Evolutionary conservation across 1,140 invertebrate genomes (phyloP), one percentile per base, ranked within the genome.

Genomic region (Littorina saxatilis): DNA sequence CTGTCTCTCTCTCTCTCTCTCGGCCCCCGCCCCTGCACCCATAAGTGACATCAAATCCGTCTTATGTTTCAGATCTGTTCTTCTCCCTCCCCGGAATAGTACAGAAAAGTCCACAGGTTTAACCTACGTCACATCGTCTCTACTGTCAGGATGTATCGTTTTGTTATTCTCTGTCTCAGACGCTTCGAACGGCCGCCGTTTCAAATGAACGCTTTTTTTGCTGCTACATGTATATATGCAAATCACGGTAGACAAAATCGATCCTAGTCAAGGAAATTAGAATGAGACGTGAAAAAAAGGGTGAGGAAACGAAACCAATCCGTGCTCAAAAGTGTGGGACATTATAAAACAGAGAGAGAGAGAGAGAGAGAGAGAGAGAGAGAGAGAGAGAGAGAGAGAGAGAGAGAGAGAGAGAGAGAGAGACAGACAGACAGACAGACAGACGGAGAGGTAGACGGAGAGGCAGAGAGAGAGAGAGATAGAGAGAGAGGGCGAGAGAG

Each of bases 1-100:
- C 75, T 77, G 13, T 58, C 58, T 79, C 29, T 66, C 77, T 79
- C 29, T 79, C 77, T 79, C 29, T 79, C 77, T 79, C 63, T 79
- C 77, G 61, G 29, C 66, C 29, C 40, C 77, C 66, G 55, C 32
- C 35, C 32, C 23, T 77, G 15, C n/a, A n/a, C n/a, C n/a, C n/a
- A n/a, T n/a, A n/a, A n/a, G n/a, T n/a, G n/a, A n/a, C n/a, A n/a
- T n/a, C n/a, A n/a, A n/a, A n/a, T n/a, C n/a, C n/a, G n/a, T n/a
- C n/a, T n/a, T n/a, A n/a, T n/a, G n/a, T n/a, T n/a, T n/a, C n/a
- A n/a, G 27, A n/a, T 58, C 50, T 35, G 17, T 35, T n/a, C 11
- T 17, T 40, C 52, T 58, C 9, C 32, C 75, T 77, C 50, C 39
- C 52, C 29, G 43, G 37, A 5, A n/a, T n/a, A n/a, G n/a, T n/a